These are phyloP conservation scores for Pachypanchax playfairii DNA, from an alignment of 2,113 vertebrate species.

Conservation along the genomic window DNA sequence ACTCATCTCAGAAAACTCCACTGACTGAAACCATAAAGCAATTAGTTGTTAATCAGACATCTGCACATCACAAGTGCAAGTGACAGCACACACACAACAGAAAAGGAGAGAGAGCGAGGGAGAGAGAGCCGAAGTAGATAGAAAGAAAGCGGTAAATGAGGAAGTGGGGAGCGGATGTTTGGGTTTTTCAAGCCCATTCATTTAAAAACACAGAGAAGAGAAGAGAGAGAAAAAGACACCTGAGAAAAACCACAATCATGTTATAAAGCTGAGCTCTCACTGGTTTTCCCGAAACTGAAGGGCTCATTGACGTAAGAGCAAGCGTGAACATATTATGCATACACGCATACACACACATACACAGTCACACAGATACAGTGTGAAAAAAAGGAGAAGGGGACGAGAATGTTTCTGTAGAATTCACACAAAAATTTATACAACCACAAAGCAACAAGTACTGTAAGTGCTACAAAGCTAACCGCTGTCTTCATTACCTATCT, in stretches of 20 bases:
- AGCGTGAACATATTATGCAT: constrained; percentile 35
- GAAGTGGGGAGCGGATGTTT: constrained; percentile 83
- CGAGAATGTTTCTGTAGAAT: constrained; percentile 61
- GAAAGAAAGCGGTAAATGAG: constrained; percentile 79
- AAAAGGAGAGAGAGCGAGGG: constrained; percentile 20
- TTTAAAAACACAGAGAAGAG: constrained; percentile 75
- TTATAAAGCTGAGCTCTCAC: constrained; percentile 63
- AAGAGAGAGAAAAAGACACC: constrained; percentile 75
- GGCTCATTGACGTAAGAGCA: constrained; percentile 77
- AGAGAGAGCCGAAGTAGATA: constrained; percentile 44
- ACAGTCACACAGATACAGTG: constrained; percentile 38
- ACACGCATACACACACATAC: constrained; percentile 28
- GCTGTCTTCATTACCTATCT: background rate
- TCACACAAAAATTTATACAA: constrained; percentile 48
- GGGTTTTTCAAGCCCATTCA: constrained; percentile 82
- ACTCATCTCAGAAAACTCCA: constrained; percentile 8
- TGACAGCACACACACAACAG: constrained; percentile 20
- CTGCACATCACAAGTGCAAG: constrained; percentile 1
- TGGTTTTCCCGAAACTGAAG: constrained; percentile 82
- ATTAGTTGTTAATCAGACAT: constrained; percentile 10
- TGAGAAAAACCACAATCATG: constrained; percentile 79
- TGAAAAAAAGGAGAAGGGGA: constrained; percentile 50
- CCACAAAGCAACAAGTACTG: constrained; percentile 35
- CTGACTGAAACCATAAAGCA: constrained; percentile 8
- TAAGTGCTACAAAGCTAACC: constrained; percentile 7